phyloP scores from a whole-genome alignment of 1,140 invertebrate species.

The Papilio helenus region DNA sequence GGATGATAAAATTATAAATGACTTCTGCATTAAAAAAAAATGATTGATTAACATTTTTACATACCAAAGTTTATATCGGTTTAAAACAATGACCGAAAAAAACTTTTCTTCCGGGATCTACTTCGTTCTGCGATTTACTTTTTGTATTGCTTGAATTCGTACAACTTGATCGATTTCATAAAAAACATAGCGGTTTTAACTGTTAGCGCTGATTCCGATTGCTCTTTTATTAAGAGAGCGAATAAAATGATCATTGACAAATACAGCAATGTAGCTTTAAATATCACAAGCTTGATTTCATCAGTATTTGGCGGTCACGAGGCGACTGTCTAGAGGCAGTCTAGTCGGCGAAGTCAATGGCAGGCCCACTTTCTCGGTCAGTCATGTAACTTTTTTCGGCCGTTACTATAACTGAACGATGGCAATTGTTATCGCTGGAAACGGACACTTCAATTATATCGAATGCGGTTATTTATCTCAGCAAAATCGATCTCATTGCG shows the following conservation, averaged over 20 bases:
- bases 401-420: slow-evolving; percentile 65
- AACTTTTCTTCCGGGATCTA: not conserved
- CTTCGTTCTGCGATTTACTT: not conserved
- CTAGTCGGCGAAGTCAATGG: slow-evolving; percentile 68
- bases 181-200: not conserved
- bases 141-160: not conserved
- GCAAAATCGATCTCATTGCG: slow-evolving; percentile 6
- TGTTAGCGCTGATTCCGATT: not conserved
- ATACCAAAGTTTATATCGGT: not conserved
- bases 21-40: not conserved
- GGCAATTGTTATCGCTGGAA: slow-evolving; percentile 63
- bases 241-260: not conserved
- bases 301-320: not conserved
- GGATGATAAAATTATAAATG: too few species aligned
- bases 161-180: not conserved
- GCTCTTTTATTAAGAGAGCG: not conserved
- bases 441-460: slow-evolving; percentile 66
- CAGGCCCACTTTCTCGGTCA: slow-evolving; percentile 72
- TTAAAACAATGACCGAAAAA: not conserved
- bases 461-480: slow-evolving; percentile 58
- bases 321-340: slow-evolving; percentile 66
- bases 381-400: slow-evolving; percentile 63
- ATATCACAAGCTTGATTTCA: not conserved
- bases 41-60: not conserved
- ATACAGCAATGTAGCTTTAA: slow-evolving; percentile 14